These are phyloP conservation scores for Vesta saturnalis DNA, from an alignment of 2,888 invertebrate genomes.

Conservation along the genomic window DNA sequence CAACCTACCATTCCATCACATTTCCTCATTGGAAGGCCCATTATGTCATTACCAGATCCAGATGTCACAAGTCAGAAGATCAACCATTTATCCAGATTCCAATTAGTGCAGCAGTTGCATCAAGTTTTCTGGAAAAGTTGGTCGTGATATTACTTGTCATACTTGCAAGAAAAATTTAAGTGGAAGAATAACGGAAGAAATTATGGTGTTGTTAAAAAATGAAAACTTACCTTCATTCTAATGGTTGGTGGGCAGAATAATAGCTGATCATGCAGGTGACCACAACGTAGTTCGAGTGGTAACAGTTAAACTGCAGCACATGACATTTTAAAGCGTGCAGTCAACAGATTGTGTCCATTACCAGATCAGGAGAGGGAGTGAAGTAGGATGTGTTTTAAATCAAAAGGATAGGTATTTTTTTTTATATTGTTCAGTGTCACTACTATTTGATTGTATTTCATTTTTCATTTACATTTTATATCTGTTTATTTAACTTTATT, in stretches of 20 bases:
- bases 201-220: neutral
- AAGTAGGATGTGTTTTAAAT: neutral
- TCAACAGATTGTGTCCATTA: neutral
- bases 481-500: too few relatives aligned
- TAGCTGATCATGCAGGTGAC: neutral
- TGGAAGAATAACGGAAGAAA: neutral
- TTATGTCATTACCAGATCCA: neutral
- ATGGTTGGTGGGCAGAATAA: neutral
- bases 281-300: neutral
- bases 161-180: neutral
- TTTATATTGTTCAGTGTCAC: too few relatives aligned
- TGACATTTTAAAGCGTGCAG: neutral
- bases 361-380: neutral
- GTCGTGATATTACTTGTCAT: neutral
- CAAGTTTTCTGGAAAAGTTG: neutral
- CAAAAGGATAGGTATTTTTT: too few relatives aligned
- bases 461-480: too few relatives aligned
- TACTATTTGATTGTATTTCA: too few relatives aligned
- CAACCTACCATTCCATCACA: neutral
- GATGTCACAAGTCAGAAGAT: neutral
- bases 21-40: neutral
- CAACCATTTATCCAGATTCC: neutral
- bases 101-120: neutral
- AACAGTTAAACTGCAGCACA: neutral
- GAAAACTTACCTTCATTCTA: neutral